A percentile compares a stretch with the other conserved stretches of the same genome.
phyloP scores from a whole-genome alignment of 2,113 vertebrate genomes.

The Percina caprodes region DNA sequence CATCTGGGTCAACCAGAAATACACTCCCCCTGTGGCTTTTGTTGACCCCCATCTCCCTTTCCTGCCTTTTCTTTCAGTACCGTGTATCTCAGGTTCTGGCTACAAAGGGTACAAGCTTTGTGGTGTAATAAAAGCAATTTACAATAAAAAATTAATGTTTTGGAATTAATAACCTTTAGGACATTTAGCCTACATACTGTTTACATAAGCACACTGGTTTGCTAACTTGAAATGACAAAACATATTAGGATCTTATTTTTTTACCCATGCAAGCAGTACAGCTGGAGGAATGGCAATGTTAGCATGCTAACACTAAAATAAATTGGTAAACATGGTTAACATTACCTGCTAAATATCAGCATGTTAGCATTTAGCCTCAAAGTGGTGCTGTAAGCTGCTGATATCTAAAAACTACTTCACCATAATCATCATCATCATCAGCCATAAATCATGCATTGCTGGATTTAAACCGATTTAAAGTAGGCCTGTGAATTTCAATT shows the following conservation, averaged over 20 bases:
- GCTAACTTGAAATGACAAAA: not conserved
- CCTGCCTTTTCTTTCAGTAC: slow-evolving; percentile 9
- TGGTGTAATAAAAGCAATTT: not conserved
- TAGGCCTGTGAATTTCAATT: not conserved
- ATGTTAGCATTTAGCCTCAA: not conserved
- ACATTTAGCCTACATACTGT: not conserved
- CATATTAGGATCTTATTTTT: not conserved
- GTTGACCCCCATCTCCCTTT: slow-evolving; percentile 58
- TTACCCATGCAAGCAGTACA: no score
- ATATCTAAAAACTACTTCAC: no score
- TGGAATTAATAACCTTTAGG: no score
- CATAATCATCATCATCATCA: no score
- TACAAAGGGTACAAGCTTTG: not conserved
- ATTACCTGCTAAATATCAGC: not conserved
- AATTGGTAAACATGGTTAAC: not conserved
- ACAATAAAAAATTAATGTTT: not conserved
- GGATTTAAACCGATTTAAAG: no score
- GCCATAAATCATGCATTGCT: no score
- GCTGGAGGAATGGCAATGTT: not conserved
- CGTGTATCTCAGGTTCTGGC: slow-evolving; percentile 8
- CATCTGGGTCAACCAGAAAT: slow-evolving; percentile 75
- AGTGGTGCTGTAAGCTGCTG: not conserved
- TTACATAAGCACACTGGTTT: not conserved
- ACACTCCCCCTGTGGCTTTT: slow-evolving; percentile 58
- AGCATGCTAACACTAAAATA: slow-evolving; percentile 1